Conservation (phyloP, 2,888 invertebrate genomes). For the Scaptodrosophila latifasciaeformis region DNA sequence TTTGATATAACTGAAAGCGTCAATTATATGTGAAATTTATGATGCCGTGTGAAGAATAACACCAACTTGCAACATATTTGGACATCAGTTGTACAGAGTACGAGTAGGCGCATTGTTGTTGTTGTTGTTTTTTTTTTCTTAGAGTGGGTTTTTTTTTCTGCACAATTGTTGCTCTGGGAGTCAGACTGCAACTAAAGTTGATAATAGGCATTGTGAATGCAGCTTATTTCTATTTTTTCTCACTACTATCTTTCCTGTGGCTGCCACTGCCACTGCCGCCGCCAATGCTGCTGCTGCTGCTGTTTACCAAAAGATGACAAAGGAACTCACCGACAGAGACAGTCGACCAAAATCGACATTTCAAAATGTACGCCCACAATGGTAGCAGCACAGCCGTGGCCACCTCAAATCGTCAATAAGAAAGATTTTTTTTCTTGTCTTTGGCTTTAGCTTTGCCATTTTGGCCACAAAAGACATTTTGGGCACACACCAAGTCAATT, state of each 20-base stretch:
- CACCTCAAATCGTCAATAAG: constrained; percentile 2
- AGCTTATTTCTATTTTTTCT: constrained; percentile 33
- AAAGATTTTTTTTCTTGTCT: not conserved
- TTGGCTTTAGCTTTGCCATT: not conserved
- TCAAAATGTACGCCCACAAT: constrained; percentile 43
- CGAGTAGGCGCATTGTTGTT: constrained; percentile 8
- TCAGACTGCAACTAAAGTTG: constrained; percentile 33
- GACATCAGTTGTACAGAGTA: constrained; percentile 48
- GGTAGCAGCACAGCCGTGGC: constrained; percentile 9
- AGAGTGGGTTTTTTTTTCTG: no score
- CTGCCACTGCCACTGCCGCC: no score
- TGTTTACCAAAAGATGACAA: constrained; percentile 52
- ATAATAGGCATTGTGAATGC: constrained; percentile 66
- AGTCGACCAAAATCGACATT: constrained; percentile 33
- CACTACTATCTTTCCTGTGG: no score
- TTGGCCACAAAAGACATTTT: constrained; percentile 65
- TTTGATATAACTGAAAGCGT: constrained; percentile 72
- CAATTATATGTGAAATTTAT: constrained; percentile 74
- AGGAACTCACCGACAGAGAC: constrained; percentile 43
- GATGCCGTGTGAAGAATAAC: constrained; percentile 73
- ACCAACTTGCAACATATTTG: constrained; percentile 70
- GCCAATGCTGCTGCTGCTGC: constrained; percentile 26
- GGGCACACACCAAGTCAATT: constrained; percentile 73
- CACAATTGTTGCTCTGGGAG: constrained; percentile 56
- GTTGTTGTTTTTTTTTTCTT: constrained; percentile 17